phyloP scores from a whole-genome alignment of 2,888 invertebrate species.

The Drosophila recens region DNA sequence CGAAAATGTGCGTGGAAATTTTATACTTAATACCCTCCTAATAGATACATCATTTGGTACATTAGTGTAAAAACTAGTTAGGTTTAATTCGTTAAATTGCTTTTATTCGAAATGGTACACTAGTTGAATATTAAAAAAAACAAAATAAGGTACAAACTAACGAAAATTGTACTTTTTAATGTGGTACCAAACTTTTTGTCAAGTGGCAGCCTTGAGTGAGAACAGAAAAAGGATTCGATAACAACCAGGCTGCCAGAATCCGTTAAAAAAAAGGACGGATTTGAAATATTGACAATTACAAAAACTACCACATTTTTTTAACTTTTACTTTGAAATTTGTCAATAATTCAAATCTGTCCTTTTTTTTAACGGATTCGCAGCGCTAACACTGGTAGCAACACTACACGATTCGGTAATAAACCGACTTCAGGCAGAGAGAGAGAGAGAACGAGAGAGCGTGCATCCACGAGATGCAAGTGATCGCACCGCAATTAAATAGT shows the following conservation, averaged over 20 bases:
- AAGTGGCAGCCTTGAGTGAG: background rate
- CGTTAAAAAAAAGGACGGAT: no score
- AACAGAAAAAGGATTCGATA: background rate
- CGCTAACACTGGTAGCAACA: no score
- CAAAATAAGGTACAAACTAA: background rate
- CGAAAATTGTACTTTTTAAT: background rate
- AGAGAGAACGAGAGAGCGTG: background rate
- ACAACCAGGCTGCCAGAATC: no score
- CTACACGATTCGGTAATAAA: background rate
- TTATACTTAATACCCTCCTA: slow-evolving; percentile 2
- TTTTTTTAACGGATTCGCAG: no score
- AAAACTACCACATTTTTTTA: no score
- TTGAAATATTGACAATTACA: no score
- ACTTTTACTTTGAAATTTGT: no score
- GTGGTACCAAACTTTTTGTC: background rate
- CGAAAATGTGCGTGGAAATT: slow-evolving; percentile 9
- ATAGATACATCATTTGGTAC: background rate
- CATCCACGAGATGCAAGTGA: background rate
- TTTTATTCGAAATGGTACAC: no score
- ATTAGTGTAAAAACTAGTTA: background rate
- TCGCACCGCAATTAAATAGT: background rate
- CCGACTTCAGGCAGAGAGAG: background rate
- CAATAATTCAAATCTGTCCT: no score
- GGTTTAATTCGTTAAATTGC: background rate
- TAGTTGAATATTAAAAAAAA: no score